phyloP scores from a whole-genome alignment of 1,140 invertebrate genomes.

The Drosophila dunni region DNA sequence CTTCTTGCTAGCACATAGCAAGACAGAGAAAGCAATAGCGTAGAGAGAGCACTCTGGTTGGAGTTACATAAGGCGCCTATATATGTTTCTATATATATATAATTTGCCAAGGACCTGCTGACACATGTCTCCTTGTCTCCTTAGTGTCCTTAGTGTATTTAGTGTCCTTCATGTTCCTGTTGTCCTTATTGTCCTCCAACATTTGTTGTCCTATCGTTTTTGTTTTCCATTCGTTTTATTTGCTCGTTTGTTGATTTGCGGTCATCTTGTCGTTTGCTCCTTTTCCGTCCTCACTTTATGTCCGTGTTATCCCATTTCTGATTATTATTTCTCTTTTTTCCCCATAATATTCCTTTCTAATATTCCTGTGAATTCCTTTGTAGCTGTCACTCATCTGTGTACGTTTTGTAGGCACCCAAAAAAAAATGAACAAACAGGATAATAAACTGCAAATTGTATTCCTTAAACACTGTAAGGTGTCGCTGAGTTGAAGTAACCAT shows the following conservation, averaged over 20 bases:
- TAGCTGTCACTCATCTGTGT: neutral
- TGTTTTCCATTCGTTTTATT: slow-evolving; percentile 34
- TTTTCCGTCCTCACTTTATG: neutral
- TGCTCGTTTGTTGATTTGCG: slow-evolving; percentile 44
- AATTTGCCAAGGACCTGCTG: slow-evolving; percentile 8
- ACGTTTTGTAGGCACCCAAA: neutral
- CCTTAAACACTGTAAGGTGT: neutral
- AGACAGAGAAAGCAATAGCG: neutral
- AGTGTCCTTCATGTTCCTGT: neutral
- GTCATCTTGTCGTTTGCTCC: slow-evolving; percentile 39
- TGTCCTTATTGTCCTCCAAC: neutral
- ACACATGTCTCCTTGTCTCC: slow-evolving; percentile 30
- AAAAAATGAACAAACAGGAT: neutral
- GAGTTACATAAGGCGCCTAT: slow-evolving; percentile 32
- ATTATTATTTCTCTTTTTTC: neutral
- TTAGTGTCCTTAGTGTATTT: neutral
- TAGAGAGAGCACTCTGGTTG: neutral
- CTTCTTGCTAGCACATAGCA: neutral
- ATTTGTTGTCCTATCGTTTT: neutral
- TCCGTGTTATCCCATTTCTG: neutral
- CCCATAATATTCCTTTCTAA: slow-evolving; percentile 10
- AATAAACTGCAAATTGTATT: slow-evolving; percentile 5
- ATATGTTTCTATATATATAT: neutral
- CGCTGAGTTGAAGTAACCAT: neutral
- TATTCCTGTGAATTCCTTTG: slow-evolving; percentile 18